Percentiles rank a stretch among this genome's conserved stretches.
phyloP scores from a whole-genome alignment of 1,140 invertebrate genomes.

The Heliconius congener region DNA sequence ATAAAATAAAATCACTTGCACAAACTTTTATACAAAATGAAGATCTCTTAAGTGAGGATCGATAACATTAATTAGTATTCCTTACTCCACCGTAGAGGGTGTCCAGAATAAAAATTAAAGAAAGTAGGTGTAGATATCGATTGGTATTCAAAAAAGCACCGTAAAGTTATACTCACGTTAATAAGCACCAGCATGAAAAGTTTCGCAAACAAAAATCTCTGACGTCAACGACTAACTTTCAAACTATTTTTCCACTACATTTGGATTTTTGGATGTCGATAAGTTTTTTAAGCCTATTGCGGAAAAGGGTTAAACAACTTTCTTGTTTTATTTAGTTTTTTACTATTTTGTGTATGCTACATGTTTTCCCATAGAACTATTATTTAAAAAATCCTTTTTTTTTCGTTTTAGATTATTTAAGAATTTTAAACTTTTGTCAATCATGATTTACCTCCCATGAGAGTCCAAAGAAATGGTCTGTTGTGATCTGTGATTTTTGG shows the following conservation, averaged over 20 bases:
- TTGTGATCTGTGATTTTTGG: too few relatives aligned
- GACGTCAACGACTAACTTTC: background rate
- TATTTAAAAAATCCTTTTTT: too few relatives aligned
- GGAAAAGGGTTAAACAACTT: background rate
- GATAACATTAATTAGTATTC: constrained; percentile 21
- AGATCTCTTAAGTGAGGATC: background rate
- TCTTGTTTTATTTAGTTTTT: background rate
- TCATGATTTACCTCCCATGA: too few relatives aligned
- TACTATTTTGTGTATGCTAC: background rate
- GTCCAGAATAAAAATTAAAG: constrained; percentile 12
- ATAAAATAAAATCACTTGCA: background rate
- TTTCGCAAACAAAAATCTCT: constrained; percentile 18
- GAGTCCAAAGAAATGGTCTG: too few relatives aligned
- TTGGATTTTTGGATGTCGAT: constrained; percentile 1
- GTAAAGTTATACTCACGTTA: constrained; percentile 20
- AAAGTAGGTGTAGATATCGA: background rate
- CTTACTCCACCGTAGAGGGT: background rate
- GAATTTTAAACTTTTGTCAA: too few relatives aligned
- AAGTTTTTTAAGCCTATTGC: constrained; percentile 7
- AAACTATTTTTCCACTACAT: constrained; percentile 7
- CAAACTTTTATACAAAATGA: background rate
- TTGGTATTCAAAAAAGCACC: constrained; percentile 22
- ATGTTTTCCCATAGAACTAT: too few relatives aligned
- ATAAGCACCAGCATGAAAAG: constrained; percentile 16
- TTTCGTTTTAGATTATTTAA: too few relatives aligned